Evolutionary conservation across 2,797 vertebrate genomes (phyloP).

Genomic region (Ambastaia sidthimunki): DNA sequence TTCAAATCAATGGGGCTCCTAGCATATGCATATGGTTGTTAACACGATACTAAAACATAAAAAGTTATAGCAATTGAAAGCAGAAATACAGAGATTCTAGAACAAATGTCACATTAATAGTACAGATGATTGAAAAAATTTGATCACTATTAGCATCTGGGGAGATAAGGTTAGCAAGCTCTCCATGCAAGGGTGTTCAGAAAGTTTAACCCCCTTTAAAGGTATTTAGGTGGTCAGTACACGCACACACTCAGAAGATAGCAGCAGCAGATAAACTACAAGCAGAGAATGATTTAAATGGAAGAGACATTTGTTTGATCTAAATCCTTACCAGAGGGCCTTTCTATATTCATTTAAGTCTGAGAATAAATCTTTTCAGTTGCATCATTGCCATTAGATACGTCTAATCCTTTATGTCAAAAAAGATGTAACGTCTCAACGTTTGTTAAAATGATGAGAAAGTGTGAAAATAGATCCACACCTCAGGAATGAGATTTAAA

Average conservation of each 20-base stretch:
- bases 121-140: not conserved
- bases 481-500: not conserved
- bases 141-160: not conserved
- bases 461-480: not conserved
- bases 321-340: slow-evolving; percentile 44
- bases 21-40: too few relatives aligned
- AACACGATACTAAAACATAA: not conserved
- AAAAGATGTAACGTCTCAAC: slow-evolving; percentile 18
- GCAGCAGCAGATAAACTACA: not conserved
- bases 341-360: not conserved
- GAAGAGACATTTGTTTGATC: slow-evolving; percentile 61
- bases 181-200: not conserved
- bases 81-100: not conserved
- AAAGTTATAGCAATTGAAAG: not conserved
- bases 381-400: slow-evolving; percentile 60
- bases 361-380: too few relatives aligned
- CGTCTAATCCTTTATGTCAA: slow-evolving; percentile 68
- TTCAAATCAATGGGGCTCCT: too few relatives aligned
- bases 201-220: not conserved
- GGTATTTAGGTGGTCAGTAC: not conserved
- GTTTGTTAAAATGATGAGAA: too few relatives aligned
- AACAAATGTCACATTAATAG: not conserved
- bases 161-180: not conserved
- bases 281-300: not conserved
- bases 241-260: not conserved